Conservation (phyloP, 2,888 invertebrate genomes). For the Cacoxenus indagator region DNA sequence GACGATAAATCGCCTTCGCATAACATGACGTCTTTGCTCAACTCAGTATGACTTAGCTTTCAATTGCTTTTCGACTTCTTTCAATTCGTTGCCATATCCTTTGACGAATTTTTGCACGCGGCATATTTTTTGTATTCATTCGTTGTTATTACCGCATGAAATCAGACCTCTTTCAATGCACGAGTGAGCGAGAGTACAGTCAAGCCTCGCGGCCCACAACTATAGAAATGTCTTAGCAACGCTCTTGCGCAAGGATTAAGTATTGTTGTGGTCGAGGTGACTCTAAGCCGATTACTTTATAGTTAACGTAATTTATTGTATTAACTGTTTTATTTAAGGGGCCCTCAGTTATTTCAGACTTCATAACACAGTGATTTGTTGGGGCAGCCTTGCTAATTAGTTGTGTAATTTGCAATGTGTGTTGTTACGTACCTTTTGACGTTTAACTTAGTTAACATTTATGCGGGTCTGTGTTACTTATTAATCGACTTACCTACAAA, state of each 20-base stretch:
- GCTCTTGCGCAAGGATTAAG: background rate
- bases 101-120: slow-evolving; percentile 55
- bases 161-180: slow-evolving; percentile 43
- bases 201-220: background rate
- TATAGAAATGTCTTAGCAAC: slow-evolving; percentile 14
- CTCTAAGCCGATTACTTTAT: slow-evolving; percentile 43
- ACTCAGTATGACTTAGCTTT: background rate
- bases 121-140: slow-evolving; percentile 17
- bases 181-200: background rate
- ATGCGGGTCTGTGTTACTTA: background rate
- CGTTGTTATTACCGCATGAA: slow-evolving; percentile 59
- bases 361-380: background rate
- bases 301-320: slow-evolving; percentile 22
- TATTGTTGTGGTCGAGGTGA: slow-evolving; percentile 4
- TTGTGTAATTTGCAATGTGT: background rate
- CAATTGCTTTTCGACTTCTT: background rate
- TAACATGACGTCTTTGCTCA: slow-evolving; percentile 45
- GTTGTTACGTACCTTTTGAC: background rate
- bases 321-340: slow-evolving; percentile 38
- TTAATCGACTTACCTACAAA: slow-evolving; percentile 35
- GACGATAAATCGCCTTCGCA: slow-evolving; percentile 52
- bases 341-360: slow-evolving; percentile 35
- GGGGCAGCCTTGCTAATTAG: background rate
- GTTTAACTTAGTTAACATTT: background rate
- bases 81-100: slow-evolving; percentile 6